Base-by-base conservation (phyloP, 1,140 invertebrate species). In the Cotesia typhae region DNA sequence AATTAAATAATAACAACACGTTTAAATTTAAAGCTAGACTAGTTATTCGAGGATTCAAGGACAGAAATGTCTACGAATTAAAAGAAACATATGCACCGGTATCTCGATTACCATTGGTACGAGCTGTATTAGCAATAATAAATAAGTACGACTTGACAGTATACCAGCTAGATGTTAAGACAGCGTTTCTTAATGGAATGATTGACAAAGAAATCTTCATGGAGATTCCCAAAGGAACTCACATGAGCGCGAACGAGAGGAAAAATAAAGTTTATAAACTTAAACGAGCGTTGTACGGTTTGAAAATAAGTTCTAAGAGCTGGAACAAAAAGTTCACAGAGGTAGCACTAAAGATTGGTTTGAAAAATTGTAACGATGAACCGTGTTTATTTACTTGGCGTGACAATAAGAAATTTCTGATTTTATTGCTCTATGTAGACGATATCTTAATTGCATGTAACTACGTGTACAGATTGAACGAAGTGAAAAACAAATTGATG, bases 121-220 rank as follows among this genome's bases (percentile, higher is more conserved):
- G 17, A 0, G 17, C 17, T 0, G 17, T 17, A 17, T 17, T 17
- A 17, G 17, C 17, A 17, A 17, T 75, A n/a, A 66, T 71, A 4
- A 77, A 75, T 65, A 74, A 73, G 47, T 61, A 72, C 14, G 71
- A 78, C 53, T 70, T 79, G 35, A 17, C 79, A 7, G 67, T 83
- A 5, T 28, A 65, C 12, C 83, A 86, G 70, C 67, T 82, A 14
- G 85, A 85, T 73, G 78, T 85, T 0, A 79, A 76, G 60, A 85
- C 80, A 6, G 82, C 83, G 3, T 87, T 82, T 71, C 65, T 85
- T 0, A 73, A 85, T 57, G 80, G 80, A 4, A 64, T 66, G 17
- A 35, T 86, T 6, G 68, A 85, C 41, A 80, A 81, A 73, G 81
- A 87, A 14, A 82, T 88, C 4, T 87, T 82, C 67, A 87, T 88